Evolutionary conservation across 1,140 invertebrate species (phyloP).

Genomic region (Bombus soroeensis): DNA sequence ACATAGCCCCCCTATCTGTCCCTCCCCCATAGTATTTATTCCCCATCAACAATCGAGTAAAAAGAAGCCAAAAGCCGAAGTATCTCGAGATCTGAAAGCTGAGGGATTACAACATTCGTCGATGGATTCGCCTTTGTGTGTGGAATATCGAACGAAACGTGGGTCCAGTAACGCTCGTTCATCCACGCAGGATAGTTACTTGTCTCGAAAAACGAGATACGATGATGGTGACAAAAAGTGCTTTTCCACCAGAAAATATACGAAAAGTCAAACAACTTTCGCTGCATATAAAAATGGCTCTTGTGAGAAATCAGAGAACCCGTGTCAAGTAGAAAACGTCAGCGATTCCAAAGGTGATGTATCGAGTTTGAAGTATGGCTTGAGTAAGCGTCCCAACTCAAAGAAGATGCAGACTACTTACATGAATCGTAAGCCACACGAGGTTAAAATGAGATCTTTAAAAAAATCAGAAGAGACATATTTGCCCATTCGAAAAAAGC

Average conservation of each 20-base stretch:
- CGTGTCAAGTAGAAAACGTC: too few species aligned
- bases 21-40: slow-evolving; percentile 21
- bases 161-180: too few species aligned
- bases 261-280: neutral
- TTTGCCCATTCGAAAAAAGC: neutral
- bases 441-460: neutral
- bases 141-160: neutral
- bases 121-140: too few species aligned
- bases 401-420: neutral
- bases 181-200: neutral
- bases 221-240: neutral
- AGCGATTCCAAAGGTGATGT: neutral
- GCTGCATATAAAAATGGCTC: neutral
- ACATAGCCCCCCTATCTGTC: too few species aligned
- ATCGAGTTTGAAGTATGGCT: too few species aligned
- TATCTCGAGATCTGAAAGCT: too few species aligned
- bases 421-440: neutral
- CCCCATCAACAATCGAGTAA: neutral
- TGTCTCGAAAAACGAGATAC: neutral
- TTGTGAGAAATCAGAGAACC: neutral
- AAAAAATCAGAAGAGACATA: neutral
- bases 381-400: too few species aligned
- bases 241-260: neutral
- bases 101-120: too few species aligned
- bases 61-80: too few species aligned